Evolutionary conservation across 2,888 invertebrate species (phyloP).

Genomic region (Drosophila imparisetae): DNA sequence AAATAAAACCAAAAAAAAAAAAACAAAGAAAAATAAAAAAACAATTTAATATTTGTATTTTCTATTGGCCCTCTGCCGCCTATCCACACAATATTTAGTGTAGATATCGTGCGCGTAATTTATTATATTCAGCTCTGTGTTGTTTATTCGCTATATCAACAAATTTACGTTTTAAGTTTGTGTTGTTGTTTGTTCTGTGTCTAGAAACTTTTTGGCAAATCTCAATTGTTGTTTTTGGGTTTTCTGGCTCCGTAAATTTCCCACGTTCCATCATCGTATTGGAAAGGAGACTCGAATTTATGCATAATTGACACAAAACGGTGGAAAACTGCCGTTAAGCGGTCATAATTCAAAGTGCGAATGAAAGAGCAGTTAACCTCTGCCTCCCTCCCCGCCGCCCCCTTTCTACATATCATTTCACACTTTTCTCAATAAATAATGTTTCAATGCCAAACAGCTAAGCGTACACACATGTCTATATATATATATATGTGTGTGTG

Average conservation of each 20-base stretch:
- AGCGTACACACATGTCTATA: conserved; percentile 13
- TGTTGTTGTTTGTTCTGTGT: conserved; percentile 12
- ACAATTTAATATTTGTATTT: conserved; percentile 54
- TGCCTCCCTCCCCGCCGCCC: conserved; percentile 3
- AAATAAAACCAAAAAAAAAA: conserved; percentile 23
- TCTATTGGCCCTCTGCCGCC: conserved; percentile 43
- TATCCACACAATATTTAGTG: conserved; percentile 8
- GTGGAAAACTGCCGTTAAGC: conserved; percentile 53
- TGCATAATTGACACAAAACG: conserved; percentile 28
- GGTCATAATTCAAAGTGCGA: conserved; percentile 38
- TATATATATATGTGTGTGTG: conserved; percentile 1
- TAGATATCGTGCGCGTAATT: conserved; percentile 49
- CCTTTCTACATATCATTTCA: conserved; percentile 38
- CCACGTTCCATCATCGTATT: conserved; percentile 25
- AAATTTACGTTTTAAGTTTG: conserved; percentile 45
- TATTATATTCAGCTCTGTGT: conserved; percentile 57
- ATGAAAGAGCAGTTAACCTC: conserved; percentile 53
- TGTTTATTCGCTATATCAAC: conserved; percentile 60
- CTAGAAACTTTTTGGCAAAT: conserved; percentile 21
- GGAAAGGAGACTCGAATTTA: conserved; percentile 13
- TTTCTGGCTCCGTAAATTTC: conserved; percentile 26
- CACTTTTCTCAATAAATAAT: conserved; percentile 39
- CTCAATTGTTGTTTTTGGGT: background rate
- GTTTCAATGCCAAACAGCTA: conserved; percentile 52
- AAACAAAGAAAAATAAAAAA: conserved; percentile 27